Evolutionary conservation across 2,113 vertebrate genomes (phyloP).

Genomic region (Puntigrus tetrazona): DNA sequence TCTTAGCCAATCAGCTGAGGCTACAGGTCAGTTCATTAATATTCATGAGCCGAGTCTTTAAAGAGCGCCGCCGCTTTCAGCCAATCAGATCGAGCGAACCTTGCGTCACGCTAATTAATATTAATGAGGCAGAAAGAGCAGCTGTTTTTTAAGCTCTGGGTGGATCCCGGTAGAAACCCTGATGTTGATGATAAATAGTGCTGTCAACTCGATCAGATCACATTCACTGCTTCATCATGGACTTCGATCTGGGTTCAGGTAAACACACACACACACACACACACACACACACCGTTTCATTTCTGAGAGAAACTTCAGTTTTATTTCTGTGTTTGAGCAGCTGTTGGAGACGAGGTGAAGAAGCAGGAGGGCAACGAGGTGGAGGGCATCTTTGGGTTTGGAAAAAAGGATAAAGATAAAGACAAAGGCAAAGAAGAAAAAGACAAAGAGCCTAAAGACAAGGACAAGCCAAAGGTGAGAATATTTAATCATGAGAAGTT

Average conservation of each 20-base stretch:
- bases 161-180: background rate
- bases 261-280: no score
- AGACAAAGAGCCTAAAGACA: background rate
- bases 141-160: no score
- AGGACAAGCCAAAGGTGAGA: background rate
- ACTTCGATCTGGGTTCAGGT: background rate
- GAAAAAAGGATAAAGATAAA: slow-evolving; percentile 2
- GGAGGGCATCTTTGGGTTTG: slow-evolving; percentile 15
- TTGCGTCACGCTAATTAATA: background rate
- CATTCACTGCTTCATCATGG: background rate
- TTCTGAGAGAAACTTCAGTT: background rate
- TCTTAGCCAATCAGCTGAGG: no score
- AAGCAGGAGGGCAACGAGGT: background rate
- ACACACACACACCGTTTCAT: background rate
- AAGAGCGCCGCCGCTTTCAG: background rate
- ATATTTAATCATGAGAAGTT: background rate
- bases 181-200: background rate
- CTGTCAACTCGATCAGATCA: background rate
- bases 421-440: background rate
- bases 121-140: background rate
- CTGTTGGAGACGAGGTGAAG: background rate
- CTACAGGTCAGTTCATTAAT: no score
- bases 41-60: background rate
- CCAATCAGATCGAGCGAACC: background rate
- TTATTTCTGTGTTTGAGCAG: background rate